phyloP scores from a whole-genome alignment of 2,797 vertebrate species.

The Schizopygopsis pylzovi region DNA sequence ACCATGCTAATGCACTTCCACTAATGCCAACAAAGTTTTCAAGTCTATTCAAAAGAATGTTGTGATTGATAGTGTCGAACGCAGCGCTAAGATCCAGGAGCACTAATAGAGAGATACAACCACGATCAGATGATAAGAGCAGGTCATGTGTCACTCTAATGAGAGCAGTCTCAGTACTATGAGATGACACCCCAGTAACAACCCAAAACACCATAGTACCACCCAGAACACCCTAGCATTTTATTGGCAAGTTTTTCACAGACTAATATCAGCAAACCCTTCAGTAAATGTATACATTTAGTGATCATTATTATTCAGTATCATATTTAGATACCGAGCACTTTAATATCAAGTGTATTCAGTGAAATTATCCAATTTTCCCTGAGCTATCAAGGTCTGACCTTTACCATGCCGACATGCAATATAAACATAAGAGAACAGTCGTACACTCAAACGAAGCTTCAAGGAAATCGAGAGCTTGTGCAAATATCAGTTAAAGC shows the following conservation, averaged over 20 bases:
- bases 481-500: constrained; percentile 28
- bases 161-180: no score
- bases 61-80: no score
- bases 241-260: not conserved
- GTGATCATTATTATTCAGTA: not conserved
- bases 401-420: not conserved
- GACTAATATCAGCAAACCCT: not conserved
- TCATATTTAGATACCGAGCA: not conserved
- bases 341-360: not conserved
- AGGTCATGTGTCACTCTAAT: no score
- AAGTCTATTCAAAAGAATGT: no score
- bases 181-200: not conserved
- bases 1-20: no score
- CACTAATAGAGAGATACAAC: no score
- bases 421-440: not conserved
- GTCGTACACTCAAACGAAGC: not conserved
- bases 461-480: constrained; percentile 1
- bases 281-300: not conserved
- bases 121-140: no score
- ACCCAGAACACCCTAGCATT: not conserved
- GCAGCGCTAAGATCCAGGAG: no score
- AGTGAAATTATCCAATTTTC: not conserved
- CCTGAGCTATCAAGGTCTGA: not conserved
- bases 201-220: not conserved
- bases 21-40: no score